Evolutionary conservation across 2,888 invertebrate species (phyloP).

Genomic region (Andricus quercusramuli): DNA sequence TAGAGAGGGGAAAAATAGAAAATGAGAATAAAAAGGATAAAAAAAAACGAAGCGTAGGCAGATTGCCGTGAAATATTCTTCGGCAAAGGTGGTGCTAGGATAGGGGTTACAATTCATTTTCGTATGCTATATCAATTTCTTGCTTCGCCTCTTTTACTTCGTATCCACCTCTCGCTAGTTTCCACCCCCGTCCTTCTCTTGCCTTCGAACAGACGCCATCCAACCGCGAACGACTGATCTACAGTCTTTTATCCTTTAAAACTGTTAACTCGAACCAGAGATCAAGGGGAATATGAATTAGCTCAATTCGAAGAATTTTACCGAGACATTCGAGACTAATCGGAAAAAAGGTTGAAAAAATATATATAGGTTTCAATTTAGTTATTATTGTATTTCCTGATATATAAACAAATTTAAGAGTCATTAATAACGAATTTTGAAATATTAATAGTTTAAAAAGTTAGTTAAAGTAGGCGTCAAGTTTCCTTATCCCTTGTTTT

Average conservation of each 20-base stretch:
- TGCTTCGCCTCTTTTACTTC: constrained; percentile 68
- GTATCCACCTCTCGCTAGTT: constrained; percentile 54
- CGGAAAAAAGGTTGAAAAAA: background rate
- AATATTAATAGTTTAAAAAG: too few species aligned
- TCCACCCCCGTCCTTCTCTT: constrained; percentile 46
- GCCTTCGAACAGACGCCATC: constrained; percentile 54
- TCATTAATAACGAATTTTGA: too few species aligned
- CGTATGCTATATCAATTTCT: constrained; percentile 79
- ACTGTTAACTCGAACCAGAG: constrained; percentile 76
- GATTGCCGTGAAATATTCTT: constrained; percentile 78
- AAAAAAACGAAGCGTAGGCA: constrained; percentile 73
- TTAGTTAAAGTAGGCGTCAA: too few species aligned
- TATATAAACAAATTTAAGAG: too few species aligned
- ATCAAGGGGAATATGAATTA: constrained; percentile 78
- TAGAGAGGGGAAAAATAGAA: constrained; percentile 73
- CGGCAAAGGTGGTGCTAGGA: constrained; percentile 64
- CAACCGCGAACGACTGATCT: constrained; percentile 69
- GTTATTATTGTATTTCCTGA: background rate
- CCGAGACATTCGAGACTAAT: constrained; percentile 25
- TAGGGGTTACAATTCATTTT: constrained; percentile 77
- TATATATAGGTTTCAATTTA: background rate
- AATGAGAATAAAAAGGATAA: constrained; percentile 76
- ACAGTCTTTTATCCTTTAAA: constrained; percentile 77
- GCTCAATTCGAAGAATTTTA: constrained; percentile 55
- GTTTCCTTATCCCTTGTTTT: too few species aligned